phyloP scores from a whole-genome alignment of 2,888 invertebrate species.

The Trichogramma evanescens region DNA sequence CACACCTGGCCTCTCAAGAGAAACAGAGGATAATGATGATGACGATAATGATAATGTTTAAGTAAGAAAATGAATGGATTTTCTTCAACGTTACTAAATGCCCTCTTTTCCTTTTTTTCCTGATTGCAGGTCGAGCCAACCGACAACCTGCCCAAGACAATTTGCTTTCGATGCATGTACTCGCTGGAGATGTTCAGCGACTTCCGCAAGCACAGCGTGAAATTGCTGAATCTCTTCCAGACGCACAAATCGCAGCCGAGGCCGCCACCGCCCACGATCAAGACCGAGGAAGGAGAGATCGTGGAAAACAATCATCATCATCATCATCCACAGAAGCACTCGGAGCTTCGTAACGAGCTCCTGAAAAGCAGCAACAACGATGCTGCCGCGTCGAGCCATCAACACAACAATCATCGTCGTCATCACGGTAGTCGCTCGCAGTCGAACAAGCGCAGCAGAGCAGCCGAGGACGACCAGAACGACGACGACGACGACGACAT shows the following conservation, averaged over 20 bases:
- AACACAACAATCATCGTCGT: too few relatives aligned
- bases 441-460: constrained; percentile 39
- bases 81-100: not conserved
- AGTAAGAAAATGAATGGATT: too few relatives aligned
- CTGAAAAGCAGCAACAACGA: constrained; percentile 26
- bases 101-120: constrained; percentile 7
- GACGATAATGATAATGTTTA: too few relatives aligned
- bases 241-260: too few relatives aligned
- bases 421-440: too few relatives aligned
- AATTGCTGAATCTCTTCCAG: constrained; percentile 16
- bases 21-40: too few relatives aligned
- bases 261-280: constrained; percentile 5
- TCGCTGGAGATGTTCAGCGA: constrained; percentile 50
- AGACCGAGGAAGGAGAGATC: constrained; percentile 20
- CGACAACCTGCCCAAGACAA: constrained; percentile 47
- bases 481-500: constrained; percentile 39
- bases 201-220: constrained; percentile 48
- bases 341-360: constrained; percentile 33
- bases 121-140: constrained; percentile 45
- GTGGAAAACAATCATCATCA: constrained; percentile 11
- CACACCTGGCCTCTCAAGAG: constrained; percentile 2
- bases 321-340: constrained; percentile 12
- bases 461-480: constrained; percentile 38
- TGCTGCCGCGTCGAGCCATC: too few relatives aligned
- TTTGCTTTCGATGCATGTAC: constrained; percentile 50